phyloP scores from a whole-genome alignment of 2,888 invertebrate genomes.

The Celastrina argiolus region DNA sequence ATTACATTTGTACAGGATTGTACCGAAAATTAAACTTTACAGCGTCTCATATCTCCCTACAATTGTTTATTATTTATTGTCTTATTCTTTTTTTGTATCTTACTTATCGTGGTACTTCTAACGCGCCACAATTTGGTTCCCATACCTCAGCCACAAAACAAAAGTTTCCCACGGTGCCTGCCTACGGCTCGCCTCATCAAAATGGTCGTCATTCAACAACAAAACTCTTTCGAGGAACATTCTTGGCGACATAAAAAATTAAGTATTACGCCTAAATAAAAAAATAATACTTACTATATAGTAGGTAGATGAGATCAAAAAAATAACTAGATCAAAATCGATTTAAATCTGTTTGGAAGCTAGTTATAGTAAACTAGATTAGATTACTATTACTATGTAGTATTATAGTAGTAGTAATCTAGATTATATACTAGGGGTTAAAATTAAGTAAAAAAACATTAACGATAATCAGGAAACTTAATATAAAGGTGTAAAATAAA shows the following conservation, averaged over 20 bases:
- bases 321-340: too few species aligned
- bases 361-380: too few species aligned
- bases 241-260: background rate
- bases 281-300: background rate
- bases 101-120: background rate
- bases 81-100: background rate
- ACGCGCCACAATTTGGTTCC: background rate
- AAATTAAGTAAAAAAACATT: too few species aligned
- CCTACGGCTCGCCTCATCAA: background rate
- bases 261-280: background rate
- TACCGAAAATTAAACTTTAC: background rate
- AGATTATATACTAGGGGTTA: too few species aligned
- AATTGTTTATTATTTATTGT: background rate
- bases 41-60: too few species aligned
- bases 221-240: background rate
- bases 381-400: too few species aligned
- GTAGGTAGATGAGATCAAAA: too few species aligned
- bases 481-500: too few species aligned
- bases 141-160: conserved; percentile 2
- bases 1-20: background rate
- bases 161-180: conserved; percentile 14
- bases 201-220: conserved; percentile 2
- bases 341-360: too few species aligned
- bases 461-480: too few species aligned
- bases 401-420: too few species aligned